Conservation (phyloP, 2,113 vertebrate genomes). For the Cyprinus carpio region DNA sequence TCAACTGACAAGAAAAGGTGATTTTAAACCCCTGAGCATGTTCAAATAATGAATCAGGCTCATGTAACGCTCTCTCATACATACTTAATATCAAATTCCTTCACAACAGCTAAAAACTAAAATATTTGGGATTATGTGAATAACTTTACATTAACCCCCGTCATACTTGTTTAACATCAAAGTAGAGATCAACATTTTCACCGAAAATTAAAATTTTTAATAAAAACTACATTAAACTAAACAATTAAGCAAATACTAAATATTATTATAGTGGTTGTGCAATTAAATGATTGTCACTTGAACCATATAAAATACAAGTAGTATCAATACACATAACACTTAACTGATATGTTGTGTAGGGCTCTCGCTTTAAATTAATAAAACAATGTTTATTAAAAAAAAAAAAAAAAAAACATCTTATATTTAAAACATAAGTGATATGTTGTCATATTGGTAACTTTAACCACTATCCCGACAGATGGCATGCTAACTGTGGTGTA, state of each 20-base stretch:
- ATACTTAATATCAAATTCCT: neutral
- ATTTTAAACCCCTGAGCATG: conserved; percentile 13
- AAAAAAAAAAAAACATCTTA: neutral
- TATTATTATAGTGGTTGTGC: conserved; percentile 32
- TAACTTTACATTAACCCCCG: conserved; percentile 1
- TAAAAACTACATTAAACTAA: neutral
- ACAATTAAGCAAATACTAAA: conserved; percentile 23
- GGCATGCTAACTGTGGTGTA: neutral
- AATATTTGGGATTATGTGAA: conserved; percentile 1
- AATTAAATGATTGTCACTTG: conserved; percentile 21
- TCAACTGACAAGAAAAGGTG: neutral
- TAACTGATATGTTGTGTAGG: neutral
- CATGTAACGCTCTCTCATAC: neutral
- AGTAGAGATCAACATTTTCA: conserved; percentile 1
- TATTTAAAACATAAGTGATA: conserved; percentile 10
- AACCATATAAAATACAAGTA: conserved; percentile 23
- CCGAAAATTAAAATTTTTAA: neutral
- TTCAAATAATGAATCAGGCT: neutral
- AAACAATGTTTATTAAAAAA: neutral
- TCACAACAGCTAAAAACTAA: neutral
- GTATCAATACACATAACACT: neutral
- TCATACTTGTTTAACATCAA: neutral
- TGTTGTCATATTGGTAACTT: conserved; percentile 15
- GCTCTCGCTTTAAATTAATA: neutral
- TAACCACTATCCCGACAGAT: neutral